A percentile compares a stretch with the other conserved stretches of the same genome.
Evolutionary conservation across 2,113 vertebrate genomes (phyloP).

Genomic region (Myotis yumanensis): DNA sequence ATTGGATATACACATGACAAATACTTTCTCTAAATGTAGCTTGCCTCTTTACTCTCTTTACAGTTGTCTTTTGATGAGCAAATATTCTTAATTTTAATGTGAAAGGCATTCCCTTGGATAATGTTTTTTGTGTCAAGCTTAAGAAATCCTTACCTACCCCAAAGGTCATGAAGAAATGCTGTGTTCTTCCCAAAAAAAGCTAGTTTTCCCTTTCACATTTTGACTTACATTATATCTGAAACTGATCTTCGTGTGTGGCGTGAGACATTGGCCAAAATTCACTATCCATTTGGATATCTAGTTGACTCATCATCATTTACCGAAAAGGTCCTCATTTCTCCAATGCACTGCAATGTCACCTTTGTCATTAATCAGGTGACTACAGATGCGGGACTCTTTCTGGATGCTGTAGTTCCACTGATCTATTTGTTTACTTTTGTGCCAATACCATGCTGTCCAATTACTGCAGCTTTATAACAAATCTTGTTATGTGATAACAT

Average conservation of each 20-base stretch:
- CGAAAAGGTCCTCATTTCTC: constrained; percentile 4
- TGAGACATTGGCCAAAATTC: neutral
- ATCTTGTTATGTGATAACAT: neutral
- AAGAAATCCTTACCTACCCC: neutral
- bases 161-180: constrained; percentile 14
- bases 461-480: neutral
- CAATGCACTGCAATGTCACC: neutral
- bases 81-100: neutral
- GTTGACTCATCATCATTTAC: neutral
- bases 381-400: neutral
- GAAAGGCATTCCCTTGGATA: neutral
- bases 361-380: neutral
- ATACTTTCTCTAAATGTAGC: neutral
- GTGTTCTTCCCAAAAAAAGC: neutral
- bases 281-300: neutral
- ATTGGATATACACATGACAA: neutral
- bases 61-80: neutral
- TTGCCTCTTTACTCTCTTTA: constrained; percentile 1
- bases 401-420: neutral
- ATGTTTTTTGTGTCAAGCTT: neutral
- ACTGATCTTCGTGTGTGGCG: neutral
- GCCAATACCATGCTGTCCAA: neutral
- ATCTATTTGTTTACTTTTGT: neutral
- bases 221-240: neutral
- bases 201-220: neutral